Percentiles rank a stretch among this genome's conserved stretches.
These are phyloP conservation scores for Epizoanthus fatuus DNA, from an alignment of 92 coral and sea anemone species.

Conservation along the genomic window DNA sequence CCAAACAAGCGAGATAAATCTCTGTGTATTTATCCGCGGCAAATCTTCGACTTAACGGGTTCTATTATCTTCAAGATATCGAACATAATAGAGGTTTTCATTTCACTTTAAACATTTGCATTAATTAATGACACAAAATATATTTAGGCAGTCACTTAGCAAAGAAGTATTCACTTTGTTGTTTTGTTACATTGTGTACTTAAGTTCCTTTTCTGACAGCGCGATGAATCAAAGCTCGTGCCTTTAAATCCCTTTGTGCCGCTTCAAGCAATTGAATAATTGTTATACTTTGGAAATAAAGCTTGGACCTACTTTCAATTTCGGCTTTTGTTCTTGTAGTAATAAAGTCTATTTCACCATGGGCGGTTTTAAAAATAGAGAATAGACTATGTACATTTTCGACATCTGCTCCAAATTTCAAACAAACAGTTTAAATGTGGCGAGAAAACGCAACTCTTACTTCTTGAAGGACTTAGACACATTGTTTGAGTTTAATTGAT, in stretches of 20 bases:
- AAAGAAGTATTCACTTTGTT: conserved; percentile 47
- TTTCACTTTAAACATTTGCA: conserved; percentile 78
- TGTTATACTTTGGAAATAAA: conserved; percentile 66
- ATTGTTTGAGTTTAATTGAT: conserved; percentile 27
- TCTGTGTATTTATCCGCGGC: conserved; percentile 44
- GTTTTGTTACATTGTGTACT: conserved; percentile 7
- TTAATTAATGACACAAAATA: conserved; percentile 76
- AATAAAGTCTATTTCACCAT: conserved; percentile 33
- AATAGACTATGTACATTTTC: conserved; percentile 3
- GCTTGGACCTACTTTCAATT: conserved; percentile 51
- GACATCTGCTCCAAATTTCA: conserved; percentile 44
- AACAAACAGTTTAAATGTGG: conserved; percentile 32
- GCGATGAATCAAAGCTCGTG: conserved; percentile 64
- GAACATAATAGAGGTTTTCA: conserved; percentile 62
- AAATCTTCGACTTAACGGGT: conserved; percentile 40
- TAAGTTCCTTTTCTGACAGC: conserved; percentile 38
- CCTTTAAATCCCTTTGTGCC: conserved; percentile 59
- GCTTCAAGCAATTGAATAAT: conserved; percentile 67
- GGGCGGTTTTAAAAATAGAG: conserved; percentile 36
- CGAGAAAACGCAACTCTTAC: conserved; percentile 25
- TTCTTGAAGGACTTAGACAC: background rate
- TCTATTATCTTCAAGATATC: conserved; percentile 22
- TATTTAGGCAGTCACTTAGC: conserved; percentile 66
- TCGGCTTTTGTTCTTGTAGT: conserved; percentile 44
- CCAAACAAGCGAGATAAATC: conserved; percentile 33